phyloP scores from a whole-genome alignment of 2,888 invertebrate genomes.

The Pomacea canaliculata region DNA sequence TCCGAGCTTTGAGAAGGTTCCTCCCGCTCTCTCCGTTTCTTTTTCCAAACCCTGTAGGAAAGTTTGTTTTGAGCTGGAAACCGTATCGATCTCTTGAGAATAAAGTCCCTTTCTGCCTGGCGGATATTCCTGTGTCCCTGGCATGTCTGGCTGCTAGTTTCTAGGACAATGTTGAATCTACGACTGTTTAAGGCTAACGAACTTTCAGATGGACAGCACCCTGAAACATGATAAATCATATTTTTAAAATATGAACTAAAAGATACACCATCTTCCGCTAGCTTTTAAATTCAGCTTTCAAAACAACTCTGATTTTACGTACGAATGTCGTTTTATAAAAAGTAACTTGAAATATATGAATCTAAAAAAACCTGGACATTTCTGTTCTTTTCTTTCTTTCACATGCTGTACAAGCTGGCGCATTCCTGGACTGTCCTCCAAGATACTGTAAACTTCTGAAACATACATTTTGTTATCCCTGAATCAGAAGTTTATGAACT shows the following conservation, averaged over 20 bases:
- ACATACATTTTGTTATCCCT: too few relatives aligned
- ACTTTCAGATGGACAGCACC: constrained; percentile 39
- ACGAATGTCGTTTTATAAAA: too few relatives aligned
- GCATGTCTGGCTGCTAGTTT: constrained; percentile 55
- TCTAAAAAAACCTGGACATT: background rate
- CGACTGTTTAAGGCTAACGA: constrained; percentile 49
- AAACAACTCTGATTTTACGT: background rate
- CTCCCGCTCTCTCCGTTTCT: background rate
- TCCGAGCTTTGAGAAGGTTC: background rate
- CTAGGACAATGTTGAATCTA: constrained; percentile 57
- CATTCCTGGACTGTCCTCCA: background rate
- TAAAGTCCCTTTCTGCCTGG: constrained; percentile 47
- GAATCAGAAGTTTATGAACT: too few relatives aligned
- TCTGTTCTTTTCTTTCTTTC: background rate
- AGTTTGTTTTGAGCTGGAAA: background rate
- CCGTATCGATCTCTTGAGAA: constrained; percentile 21
- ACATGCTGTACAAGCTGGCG: background rate
- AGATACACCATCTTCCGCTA: background rate
- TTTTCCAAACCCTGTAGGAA: background rate
- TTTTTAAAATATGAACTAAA: background rate
- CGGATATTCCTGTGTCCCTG: constrained; percentile 47
- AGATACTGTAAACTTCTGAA: constrained; percentile 7
- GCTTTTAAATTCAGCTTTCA: too few relatives aligned
- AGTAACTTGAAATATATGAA: too few relatives aligned
- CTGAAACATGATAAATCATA: constrained; percentile 30